Evolutionary conservation across 2,113 vertebrate species (phyloP).

Genomic region (Syrmaticus mikado): DNA sequence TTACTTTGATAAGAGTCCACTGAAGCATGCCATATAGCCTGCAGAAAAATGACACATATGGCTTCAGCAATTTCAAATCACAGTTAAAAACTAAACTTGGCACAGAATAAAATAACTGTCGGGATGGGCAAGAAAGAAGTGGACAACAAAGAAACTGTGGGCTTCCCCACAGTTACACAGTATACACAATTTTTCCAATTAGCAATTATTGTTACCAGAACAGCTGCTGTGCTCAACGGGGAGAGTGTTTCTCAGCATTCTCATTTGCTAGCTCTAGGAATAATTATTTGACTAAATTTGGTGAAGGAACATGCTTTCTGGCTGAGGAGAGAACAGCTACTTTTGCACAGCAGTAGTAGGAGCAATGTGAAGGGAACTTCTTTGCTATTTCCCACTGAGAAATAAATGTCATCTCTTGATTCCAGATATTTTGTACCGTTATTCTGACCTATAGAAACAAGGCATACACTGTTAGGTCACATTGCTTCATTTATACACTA

Average conservation of each 20-base stretch:
- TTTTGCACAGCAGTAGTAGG: not conserved
- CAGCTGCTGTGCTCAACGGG: not conserved
- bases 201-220: not conserved
- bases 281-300: not conserved
- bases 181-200: not conserved
- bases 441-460: not conserved
- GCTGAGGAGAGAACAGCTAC: not conserved
- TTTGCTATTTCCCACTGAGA: not conserved
- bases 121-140: not conserved
- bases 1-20: not conserved
- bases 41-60: not conserved
- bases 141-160: not conserved
- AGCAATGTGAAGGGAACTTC: not conserved
- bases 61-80: not conserved
- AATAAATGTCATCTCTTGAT: not conserved
- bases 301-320: not conserved
- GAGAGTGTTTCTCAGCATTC: not conserved
- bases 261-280: not conserved
- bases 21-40: not conserved
- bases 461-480: rapidly evolving
- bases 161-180: not conserved
- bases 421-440: not conserved
- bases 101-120: not conserved
- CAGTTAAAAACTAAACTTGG: not conserved
- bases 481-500: not conserved